phyloP scores from a whole-genome alignment of 2,113 vertebrate species.

The Embiotoca jacksoni region DNA sequence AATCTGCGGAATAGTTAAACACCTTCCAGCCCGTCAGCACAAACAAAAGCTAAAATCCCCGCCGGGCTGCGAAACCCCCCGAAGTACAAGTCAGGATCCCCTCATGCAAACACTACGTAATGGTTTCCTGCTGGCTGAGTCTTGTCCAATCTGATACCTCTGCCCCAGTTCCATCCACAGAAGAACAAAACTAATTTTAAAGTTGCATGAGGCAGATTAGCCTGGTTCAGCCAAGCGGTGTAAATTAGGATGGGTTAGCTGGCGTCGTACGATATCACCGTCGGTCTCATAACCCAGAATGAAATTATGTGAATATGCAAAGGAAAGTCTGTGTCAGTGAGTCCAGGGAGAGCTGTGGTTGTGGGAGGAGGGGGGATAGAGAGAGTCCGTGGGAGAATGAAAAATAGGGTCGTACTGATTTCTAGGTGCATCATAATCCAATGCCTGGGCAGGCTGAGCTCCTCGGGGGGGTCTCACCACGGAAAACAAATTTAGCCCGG shows the following conservation, averaged over 20 bases:
- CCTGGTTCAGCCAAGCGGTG: conserved; percentile 69
- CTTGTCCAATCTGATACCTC: conserved; percentile 51
- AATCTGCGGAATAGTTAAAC: neutral
- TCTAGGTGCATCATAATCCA: conserved; percentile 34
- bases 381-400: neutral
- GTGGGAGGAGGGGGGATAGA: neutral
- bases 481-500: conserved; percentile 48
- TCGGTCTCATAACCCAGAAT: conserved; percentile 45
- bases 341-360: neutral
- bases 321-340: neutral
- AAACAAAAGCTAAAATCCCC: neutral
- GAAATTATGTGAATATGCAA: conserved; percentile 26
- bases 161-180: conserved; percentile 66
- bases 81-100: conserved; percentile 35
- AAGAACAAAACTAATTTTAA: conserved; percentile 76
- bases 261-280: conserved; percentile 36
- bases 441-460: conserved; percentile 38
- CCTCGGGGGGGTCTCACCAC: conserved; percentile 37
- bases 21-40: neutral
- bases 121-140: conserved; percentile 63
- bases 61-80: neutral
- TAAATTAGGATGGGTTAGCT: conserved; percentile 58
- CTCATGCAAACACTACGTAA: conserved; percentile 37
- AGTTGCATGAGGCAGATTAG: conserved; percentile 79
- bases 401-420: conserved; percentile 31